Percentiles rank a stretch among this genome's conserved stretches.
Evolutionary conservation across 1,140 invertebrate species (phyloP).

Genomic region (Lepidurus couesii): DNA sequence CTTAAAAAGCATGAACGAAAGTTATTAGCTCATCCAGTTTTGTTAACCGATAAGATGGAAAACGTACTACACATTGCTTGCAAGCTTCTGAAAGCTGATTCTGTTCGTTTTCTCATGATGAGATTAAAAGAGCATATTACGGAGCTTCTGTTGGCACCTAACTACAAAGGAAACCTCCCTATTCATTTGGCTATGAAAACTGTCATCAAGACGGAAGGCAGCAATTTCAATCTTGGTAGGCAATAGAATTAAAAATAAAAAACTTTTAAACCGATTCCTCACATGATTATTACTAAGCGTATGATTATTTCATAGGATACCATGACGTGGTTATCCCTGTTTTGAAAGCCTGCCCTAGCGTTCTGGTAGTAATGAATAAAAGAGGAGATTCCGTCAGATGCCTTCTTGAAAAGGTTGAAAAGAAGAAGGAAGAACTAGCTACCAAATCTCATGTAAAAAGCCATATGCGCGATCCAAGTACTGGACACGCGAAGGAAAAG

Average conservation of each 20-base stretch:
- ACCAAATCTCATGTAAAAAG: conserved; percentile 4
- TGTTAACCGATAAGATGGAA: conserved; percentile 8
- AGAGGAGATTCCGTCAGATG: conserved; percentile 12
- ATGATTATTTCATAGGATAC: conserved; percentile 25
- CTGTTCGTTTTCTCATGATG: conserved; percentile 5
- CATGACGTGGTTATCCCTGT: conserved; percentile 18
- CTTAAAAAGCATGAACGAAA: neutral
- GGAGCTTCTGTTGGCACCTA: neutral
- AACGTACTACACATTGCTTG: conserved; percentile 28
- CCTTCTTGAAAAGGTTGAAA: conserved; percentile 26
- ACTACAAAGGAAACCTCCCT: conserved; percentile 27
- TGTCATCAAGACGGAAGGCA: conserved; percentile 23
- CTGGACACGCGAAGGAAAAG: neutral
- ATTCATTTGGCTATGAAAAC: conserved; percentile 29
- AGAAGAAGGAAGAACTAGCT: neutral
- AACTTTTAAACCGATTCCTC: neutral
- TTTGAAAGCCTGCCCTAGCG: conserved; percentile 8
- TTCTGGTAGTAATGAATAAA: neutral
- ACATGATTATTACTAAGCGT: neutral
- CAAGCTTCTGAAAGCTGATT: conserved; percentile 8
- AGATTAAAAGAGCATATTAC: neutral
- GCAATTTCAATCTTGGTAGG: conserved; percentile 7
- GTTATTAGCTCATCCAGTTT: neutral
- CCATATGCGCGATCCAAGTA: neutral
- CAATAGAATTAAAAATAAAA: neutral